These are phyloP conservation scores for Origma solitaria DNA, from an alignment of 2,113 vertebrate species.

Conservation along the genomic window DNA sequence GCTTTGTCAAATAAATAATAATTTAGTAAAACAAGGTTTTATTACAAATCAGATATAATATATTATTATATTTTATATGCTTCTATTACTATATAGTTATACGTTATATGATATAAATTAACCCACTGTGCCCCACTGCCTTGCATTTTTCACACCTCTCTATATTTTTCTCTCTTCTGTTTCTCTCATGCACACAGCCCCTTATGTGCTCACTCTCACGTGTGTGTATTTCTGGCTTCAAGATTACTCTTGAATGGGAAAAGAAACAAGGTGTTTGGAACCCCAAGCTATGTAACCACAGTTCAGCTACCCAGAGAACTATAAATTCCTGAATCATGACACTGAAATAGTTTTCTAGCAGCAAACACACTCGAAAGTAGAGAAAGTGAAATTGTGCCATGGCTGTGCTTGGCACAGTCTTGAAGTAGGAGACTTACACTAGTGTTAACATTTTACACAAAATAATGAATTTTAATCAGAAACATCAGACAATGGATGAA, in stretches of 20 bases:
- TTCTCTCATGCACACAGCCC: not conserved
- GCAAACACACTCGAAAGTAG: not conserved
- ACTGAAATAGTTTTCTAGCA: not conserved
- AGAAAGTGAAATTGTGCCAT: not conserved
- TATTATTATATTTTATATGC: not conserved
- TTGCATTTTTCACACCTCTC: not conserved
- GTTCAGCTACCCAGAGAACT: not conserved
- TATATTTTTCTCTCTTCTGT: not conserved
- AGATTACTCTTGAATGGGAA: not conserved
- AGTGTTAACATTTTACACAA: not conserved
- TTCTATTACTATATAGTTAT: not conserved
- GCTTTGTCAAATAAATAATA: not conserved
- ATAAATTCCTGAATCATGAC: not conserved
- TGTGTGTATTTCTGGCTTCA: not conserved
- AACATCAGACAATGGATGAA: not conserved
- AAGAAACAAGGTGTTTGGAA: not conserved
- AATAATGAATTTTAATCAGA: not conserved
- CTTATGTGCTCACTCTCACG: not conserved
- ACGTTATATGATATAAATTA: not conserved
- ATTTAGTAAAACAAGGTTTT: not conserved
- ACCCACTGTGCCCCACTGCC: not conserved
- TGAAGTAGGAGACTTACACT: not conserved
- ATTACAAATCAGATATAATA: not conserved
- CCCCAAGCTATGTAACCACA: not conserved
- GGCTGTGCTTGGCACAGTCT: not conserved